Conservation (phyloP, 35 echinoderm and acorn worm genomes). For the Ophiothrix spiculata region DNA sequence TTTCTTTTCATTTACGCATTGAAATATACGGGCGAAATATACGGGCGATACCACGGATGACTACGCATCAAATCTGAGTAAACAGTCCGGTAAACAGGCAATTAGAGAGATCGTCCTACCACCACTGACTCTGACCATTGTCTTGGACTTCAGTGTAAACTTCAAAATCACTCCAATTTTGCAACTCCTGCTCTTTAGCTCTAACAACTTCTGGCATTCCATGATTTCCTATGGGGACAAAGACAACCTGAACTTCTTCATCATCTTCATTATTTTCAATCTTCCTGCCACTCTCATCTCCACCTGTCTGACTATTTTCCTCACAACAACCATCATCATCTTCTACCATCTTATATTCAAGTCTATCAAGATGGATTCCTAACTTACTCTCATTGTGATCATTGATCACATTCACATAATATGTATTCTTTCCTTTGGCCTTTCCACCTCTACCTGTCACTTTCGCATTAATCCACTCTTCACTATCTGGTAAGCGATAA, state of each 20-base stretch:
- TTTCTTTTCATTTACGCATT: no score
- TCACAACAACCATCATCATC: neutral
- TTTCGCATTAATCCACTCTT: slow-evolving; percentile 17
- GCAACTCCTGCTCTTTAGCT: slow-evolving; percentile 10
- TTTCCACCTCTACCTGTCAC: slow-evolving; percentile 11
- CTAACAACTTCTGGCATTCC: neutral
- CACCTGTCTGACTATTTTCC: neutral
- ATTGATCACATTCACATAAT: slow-evolving; percentile 19
- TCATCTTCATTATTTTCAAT: neutral
- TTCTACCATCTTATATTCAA: neutral
- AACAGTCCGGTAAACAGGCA: no score
- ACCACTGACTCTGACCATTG: no score
- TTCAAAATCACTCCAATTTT: slow-evolving; percentile 34
- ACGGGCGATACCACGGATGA: no score
- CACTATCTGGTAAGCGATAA: neutral
- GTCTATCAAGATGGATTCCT: neutral
- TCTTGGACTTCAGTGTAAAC: slow-evolving; percentile 28
- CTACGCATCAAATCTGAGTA: no score
- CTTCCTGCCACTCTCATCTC: neutral
- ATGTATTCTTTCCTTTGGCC: neutral
- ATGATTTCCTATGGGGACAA: neutral
- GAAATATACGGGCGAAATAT: no score
- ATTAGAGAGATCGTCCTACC: no score
- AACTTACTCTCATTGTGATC: neutral
- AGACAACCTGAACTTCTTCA: neutral